A percentile compares a stretch with the other conserved stretches of the same genome.
Evolutionary conservation across 1,140 invertebrate genomes (phyloP).

Genomic region (Lethocerus indicus): DNA sequence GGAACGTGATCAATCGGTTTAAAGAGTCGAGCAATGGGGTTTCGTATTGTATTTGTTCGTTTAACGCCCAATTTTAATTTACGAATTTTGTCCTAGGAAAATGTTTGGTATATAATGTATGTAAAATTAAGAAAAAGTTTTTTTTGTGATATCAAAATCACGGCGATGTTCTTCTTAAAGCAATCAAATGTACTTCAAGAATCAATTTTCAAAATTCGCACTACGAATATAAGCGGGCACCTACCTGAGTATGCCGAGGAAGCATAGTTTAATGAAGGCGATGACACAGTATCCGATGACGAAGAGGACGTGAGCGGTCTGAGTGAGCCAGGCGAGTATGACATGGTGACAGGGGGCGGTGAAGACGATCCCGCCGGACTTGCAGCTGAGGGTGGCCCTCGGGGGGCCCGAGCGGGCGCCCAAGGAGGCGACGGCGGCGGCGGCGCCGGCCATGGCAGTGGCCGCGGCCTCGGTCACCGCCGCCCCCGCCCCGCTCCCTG

Average conservation of each 20-base stretch:
- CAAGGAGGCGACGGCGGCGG: slow-evolving; percentile 3
- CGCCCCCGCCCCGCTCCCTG: neutral
- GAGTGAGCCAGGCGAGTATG: slow-evolving; percentile 51
- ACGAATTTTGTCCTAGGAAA: no score
- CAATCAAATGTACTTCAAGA: no score
- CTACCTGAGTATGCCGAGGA: slow-evolving; percentile 60
- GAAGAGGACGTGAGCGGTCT: slow-evolving; percentile 63
- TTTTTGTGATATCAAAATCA: no score
- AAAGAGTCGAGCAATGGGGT: no score
- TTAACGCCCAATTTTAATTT: no score
- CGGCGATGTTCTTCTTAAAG: no score
- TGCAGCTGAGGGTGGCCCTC: slow-evolving; percentile 18
- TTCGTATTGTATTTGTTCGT: no score
- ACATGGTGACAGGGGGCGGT: slow-evolving; percentile 39
- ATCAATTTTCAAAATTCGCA: no score
- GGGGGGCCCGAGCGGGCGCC: neutral
- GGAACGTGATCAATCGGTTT: no score
- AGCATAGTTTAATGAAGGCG: slow-evolving; percentile 76
- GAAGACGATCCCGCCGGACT: slow-evolving; percentile 22
- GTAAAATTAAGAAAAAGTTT: no score
- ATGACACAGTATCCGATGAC: slow-evolving; percentile 79
- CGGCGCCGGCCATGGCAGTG: slow-evolving; percentile 1
- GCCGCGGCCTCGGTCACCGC: slow-evolving; percentile 8
- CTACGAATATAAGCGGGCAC: slow-evolving; percentile 24
- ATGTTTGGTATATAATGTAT: no score